These are phyloP conservation scores for Acrocyrtus sp. DNA, from an alignment of 2,888 invertebrate species.

Conservation along the genomic window DNA sequence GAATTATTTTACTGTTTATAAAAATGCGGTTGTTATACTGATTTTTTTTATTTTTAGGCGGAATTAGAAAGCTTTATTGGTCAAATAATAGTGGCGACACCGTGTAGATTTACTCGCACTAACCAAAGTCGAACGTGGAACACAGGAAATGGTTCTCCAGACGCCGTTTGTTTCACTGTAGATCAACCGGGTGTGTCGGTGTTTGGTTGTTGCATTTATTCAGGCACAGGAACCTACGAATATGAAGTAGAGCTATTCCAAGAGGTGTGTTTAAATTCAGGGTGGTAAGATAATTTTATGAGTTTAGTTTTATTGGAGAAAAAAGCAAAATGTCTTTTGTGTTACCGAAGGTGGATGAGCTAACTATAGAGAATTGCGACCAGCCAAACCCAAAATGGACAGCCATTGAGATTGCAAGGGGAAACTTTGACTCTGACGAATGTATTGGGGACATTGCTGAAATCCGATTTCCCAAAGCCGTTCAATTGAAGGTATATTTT, in stretches of 20 bases:
- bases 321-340: neutral
- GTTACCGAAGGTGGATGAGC: conserved; percentile 58
- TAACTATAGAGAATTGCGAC: conserved; percentile 61
- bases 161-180: conserved; percentile 94
- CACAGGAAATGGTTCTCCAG: conserved; percentile 95
- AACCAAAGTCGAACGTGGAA: conserved; percentile 95
- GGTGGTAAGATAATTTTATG: too few species aligned
- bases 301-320: too few species aligned
- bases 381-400: conserved; percentile 75
- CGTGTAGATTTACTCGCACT: conserved; percentile 88
- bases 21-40: conserved; percentile 12
- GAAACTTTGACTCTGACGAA: conserved; percentile 85
- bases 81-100: conserved; percentile 85
- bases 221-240: conserved; percentile 88
- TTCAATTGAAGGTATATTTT: conserved; percentile 87
- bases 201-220: conserved; percentile 90
- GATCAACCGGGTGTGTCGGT: conserved; percentile 89
- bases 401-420: conserved; percentile 84
- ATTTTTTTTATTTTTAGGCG: conserved; percentile 67
- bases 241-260: conserved; percentile 87
- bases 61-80: conserved; percentile 77
- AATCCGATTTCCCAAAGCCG: conserved; percentile 88
- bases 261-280: conserved; percentile 49
- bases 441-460: conserved; percentile 85
- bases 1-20: neutral